Evolutionary conservation across 2,888 invertebrate genomes (phyloP).

Genomic region (Pteria penguin): DNA sequence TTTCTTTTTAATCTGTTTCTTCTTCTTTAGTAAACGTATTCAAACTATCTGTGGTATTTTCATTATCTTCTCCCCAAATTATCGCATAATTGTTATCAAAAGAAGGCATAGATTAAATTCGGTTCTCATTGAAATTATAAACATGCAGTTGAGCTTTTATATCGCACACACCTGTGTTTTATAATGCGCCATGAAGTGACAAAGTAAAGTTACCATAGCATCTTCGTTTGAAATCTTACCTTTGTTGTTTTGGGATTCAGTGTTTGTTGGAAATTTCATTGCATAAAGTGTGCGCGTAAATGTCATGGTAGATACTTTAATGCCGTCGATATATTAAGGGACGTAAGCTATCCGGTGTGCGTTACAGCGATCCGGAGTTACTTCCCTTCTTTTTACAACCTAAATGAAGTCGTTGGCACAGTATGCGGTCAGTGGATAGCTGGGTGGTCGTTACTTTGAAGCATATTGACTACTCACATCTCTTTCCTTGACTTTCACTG

Average conservation of each 20-base stretch:
- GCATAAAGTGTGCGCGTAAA: constrained; percentile 4
- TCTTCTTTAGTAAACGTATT: too few relatives aligned
- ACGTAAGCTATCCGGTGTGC: too few relatives aligned
- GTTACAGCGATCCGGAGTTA: too few relatives aligned
- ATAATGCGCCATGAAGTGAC: not conserved
- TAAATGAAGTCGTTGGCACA: not conserved
- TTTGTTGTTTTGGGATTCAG: not conserved
- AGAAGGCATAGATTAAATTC: not conserved
- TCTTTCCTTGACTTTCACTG: too few relatives aligned
- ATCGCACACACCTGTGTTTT: not conserved
- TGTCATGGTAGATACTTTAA: not conserved
- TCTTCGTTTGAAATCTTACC: not conserved
- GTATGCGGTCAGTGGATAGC: not conserved
- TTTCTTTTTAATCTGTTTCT: too few relatives aligned
- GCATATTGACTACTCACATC: too few relatives aligned
- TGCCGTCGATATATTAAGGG: too few relatives aligned
- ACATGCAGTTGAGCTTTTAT: not conserved
- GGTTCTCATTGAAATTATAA: not conserved
- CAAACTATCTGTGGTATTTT: too few relatives aligned
- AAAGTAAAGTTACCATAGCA: not conserved
- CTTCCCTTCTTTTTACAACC: too few relatives aligned
- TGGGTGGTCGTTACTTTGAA: not conserved
- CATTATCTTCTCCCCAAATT: too few relatives aligned
- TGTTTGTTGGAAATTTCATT: constrained; percentile 4
- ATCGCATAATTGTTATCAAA: too few relatives aligned